Conservation (phyloP, 2,797 vertebrate species). For the Cyclopterus lumpus region DNA sequence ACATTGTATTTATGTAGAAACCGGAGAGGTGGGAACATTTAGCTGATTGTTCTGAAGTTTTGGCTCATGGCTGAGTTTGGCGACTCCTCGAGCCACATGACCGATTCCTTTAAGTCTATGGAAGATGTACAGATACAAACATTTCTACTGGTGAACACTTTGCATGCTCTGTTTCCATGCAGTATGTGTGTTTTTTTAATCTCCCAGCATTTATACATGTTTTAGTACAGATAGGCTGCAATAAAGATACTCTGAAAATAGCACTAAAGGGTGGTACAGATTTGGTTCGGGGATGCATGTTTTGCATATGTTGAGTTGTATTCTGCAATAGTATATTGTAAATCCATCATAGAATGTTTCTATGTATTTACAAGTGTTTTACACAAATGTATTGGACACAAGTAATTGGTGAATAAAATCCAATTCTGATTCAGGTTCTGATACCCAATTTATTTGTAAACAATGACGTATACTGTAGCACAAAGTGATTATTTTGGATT, state of each 20-base stretch:
- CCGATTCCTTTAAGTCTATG: conserved; percentile 30
- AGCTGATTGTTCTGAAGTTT: conserved; percentile 42
- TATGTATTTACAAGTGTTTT: neutral
- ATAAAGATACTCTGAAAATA: neutral
- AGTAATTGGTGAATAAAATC: neutral
- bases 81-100: conserved; percentile 25
- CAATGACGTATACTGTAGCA: neutral
- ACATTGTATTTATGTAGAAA: conserved; percentile 39
- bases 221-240: neutral
- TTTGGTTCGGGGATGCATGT: neutral
- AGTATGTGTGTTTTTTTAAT: neutral
- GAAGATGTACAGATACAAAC: conserved; percentile 27
- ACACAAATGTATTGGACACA: neutral
- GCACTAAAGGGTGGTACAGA: neutral
- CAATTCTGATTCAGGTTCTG: neutral
- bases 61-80: conserved; percentile 38
- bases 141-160: conserved; percentile 23
- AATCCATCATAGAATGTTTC: neutral
- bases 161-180: conserved; percentile 1
- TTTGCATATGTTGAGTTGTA: neutral
- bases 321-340: neutral
- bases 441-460: neutral
- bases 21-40: conserved; percentile 24
- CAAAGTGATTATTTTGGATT: neutral
- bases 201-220: neutral